Conservation (phyloP, 2,888 invertebrate genomes). For the Cerastoderma edule region DNA sequence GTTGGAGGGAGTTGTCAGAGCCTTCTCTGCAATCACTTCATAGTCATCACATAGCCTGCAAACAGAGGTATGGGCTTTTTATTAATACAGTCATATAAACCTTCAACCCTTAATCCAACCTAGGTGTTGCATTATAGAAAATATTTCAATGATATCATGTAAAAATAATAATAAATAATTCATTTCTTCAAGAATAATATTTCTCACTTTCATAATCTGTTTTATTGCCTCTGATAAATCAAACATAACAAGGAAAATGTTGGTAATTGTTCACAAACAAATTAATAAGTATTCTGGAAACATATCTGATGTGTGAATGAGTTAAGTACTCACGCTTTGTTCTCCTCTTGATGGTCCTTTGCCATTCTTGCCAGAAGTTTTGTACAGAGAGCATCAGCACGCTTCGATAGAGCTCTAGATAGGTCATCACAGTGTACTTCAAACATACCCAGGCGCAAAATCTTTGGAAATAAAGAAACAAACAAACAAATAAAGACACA, state of each 20-base stretch:
- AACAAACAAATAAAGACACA: neutral
- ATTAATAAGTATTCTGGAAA: too few relatives aligned
- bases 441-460: conserved; percentile 92
- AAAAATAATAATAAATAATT: too few relatives aligned
- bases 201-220: too few relatives aligned
- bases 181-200: too few relatives aligned
- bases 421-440: conserved; percentile 92
- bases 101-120: too few relatives aligned
- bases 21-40: conserved; percentile 90
- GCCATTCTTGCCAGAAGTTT: conserved; percentile 90
- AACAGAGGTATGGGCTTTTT: too few relatives aligned
- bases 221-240: too few relatives aligned
- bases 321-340: conserved; percentile 88
- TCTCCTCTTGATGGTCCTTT: conserved; percentile 91
- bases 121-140: too few relatives aligned
- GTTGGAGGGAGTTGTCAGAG: conserved; percentile 91
- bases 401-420: conserved; percentile 88
- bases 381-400: conserved; percentile 89
- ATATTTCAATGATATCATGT: too few relatives aligned
- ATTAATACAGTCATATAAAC: too few relatives aligned
- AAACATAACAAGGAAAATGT: too few relatives aligned
- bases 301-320: neutral
- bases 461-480: conserved; percentile 80
- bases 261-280: too few relatives aligned
- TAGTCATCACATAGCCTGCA: conserved; percentile 93